These are phyloP conservation scores for Macaria notata DNA, from an alignment of 2,888 invertebrate species.

Conservation along the genomic window DNA sequence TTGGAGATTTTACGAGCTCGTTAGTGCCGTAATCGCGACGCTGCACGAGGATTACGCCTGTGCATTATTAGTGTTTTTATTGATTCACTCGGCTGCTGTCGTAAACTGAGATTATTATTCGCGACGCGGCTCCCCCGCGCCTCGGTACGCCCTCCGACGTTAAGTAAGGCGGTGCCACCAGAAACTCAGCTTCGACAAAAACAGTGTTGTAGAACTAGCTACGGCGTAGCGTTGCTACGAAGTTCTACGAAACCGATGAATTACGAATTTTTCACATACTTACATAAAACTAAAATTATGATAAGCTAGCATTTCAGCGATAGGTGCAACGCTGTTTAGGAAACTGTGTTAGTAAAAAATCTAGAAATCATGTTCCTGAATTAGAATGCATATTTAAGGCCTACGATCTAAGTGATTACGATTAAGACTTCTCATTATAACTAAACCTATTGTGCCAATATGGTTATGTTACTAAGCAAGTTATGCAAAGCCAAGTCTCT, in stretches of 20 bases:
- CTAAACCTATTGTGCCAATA: not conserved
- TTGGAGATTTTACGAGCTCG: slow-evolving; percentile 80
- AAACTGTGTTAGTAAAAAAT: too few species aligned
- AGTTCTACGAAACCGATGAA: too few species aligned
- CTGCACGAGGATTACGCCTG: slow-evolving; percentile 79
- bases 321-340: too few species aligned
- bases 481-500: slow-evolving; percentile 15
- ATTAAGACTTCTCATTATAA: too few species aligned
- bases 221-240: too few species aligned
- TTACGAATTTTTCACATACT: too few species aligned
- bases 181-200: slow-evolving; percentile 2
- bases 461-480: not conserved
- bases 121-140: slow-evolving; percentile 60
- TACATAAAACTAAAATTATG: too few species aligned
- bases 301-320: too few species aligned
- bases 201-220: too few species aligned
- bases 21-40: slow-evolving; percentile 79
- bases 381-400: too few species aligned
- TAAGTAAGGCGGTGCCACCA: slow-evolving; percentile 15
- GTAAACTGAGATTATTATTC: slow-evolving; percentile 83
- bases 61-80: slow-evolving; percentile 83
- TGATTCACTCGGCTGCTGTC: slow-evolving; percentile 81
- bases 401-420: too few species aligned
- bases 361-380: too few species aligned
- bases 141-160: slow-evolving; percentile 41